Conservation (phyloP, 2,797 vertebrate species). For the Ibycter americanus region DNA sequence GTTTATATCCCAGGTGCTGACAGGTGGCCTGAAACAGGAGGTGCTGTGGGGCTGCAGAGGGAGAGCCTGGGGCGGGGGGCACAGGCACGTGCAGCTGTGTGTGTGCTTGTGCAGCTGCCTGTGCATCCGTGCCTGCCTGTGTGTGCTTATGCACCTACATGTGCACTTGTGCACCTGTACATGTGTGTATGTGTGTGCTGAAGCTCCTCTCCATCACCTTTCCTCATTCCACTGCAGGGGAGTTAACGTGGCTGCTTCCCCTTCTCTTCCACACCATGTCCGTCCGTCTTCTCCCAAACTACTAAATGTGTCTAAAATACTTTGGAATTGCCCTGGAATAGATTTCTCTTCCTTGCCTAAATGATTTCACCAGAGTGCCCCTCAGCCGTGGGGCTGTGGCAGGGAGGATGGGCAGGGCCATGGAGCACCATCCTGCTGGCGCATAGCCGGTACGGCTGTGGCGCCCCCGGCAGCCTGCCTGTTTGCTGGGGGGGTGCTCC, state of each 20-base stretch:
- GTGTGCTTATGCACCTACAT: too few relatives aligned
- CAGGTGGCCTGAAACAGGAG: not conserved
- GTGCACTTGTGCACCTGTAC: too few relatives aligned
- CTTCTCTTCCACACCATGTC: not conserved
- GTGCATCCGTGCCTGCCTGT: accelerated
- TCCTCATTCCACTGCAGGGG: accelerated
- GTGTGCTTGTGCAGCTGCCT: not conserved
- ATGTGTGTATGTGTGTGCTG: not conserved
- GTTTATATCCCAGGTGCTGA: not conserved
- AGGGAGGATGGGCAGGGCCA: not conserved
- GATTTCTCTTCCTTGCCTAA: not conserved
- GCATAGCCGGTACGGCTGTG: not conserved
- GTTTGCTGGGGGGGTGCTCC: not conserved
- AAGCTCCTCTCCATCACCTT: not conserved
- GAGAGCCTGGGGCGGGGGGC: too few relatives aligned
- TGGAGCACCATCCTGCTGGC: not conserved
- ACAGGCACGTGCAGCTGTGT: not conserved
- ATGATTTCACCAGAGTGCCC: not conserved
- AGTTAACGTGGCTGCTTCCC: not conserved
- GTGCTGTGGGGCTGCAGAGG: not conserved
- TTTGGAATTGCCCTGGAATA: not conserved
- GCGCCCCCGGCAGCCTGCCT: accelerated
- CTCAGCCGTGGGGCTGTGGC: not conserved
- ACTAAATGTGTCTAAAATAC: not conserved
- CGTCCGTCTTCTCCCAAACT: not conserved